phyloP scores from a whole-genome alignment of 1,140 invertebrate species.

The Pachyrhynchus sulphureomaculatus region DNA sequence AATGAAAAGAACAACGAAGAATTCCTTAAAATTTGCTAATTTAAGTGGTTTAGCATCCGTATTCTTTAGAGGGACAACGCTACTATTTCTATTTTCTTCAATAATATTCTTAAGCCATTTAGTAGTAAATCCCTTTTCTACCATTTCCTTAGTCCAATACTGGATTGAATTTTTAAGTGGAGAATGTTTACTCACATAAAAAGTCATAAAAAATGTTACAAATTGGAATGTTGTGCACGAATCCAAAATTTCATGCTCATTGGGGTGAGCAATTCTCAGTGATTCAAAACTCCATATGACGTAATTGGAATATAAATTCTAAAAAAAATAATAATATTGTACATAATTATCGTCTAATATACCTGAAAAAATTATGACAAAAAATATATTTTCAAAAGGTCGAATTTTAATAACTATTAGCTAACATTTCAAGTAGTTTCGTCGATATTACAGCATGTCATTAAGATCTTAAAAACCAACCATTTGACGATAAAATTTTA shows the following conservation, averaged over 20 bases:
- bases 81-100: neutral
- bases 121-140: neutral
- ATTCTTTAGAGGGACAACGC: neutral
- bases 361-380: too few relatives aligned
- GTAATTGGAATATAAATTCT: too few relatives aligned
- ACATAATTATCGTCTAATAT: too few relatives aligned
- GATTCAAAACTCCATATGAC: neutral
- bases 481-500: too few relatives aligned
- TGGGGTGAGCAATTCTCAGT: neutral
- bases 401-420: too few relatives aligned
- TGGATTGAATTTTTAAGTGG: neutral
- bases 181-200: neutral
- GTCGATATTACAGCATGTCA: too few relatives aligned
- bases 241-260: neutral
- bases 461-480: too few relatives aligned
- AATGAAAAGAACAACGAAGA: neutral
- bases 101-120: neutral
- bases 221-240: neutral
- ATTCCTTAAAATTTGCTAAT: neutral
- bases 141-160: neutral
- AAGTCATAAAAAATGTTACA: neutral
- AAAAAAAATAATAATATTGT: too few relatives aligned
- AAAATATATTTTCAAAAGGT: too few relatives aligned
- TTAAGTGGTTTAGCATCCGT: neutral
- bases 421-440: too few relatives aligned